A percentile compares a stretch with the other conserved stretches of the same genome.
These are phyloP conservation scores for Limnodromus scolopaceus DNA, from an alignment of 2,797 vertebrate genomes.

Conservation along the genomic window DNA sequence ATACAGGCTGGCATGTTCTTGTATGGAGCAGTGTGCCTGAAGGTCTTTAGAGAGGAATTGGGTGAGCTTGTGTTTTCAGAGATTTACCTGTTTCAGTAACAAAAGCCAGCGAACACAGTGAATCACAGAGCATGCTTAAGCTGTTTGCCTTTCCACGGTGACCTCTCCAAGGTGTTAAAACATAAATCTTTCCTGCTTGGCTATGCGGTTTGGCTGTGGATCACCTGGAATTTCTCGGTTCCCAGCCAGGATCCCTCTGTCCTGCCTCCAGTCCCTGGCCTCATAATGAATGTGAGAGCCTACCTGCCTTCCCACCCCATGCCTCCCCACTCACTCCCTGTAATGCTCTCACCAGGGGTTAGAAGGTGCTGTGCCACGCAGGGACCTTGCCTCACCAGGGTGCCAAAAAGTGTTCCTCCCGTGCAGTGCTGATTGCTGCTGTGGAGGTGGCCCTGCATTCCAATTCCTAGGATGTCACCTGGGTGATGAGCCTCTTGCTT, in stretches of 20 bases:
- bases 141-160: neutral
- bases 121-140: neutral
- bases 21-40: neutral
- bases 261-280: no score
- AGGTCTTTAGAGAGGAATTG: neutral
- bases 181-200: neutral
- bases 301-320: neutral
- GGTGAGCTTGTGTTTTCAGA: neutral
- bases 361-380: neutral
- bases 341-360: accelerated
- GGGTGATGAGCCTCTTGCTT: neutral
- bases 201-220: neutral
- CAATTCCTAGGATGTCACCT: accelerated
- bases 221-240: neutral
- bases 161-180: neutral
- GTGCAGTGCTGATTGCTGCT: neutral
- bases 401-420: no score
- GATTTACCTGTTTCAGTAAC: neutral
- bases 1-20: neutral
- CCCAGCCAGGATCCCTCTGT: neutral
- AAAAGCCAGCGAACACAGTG: neutral
- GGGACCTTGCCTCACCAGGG: neutral
- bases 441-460: neutral
- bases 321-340: neutral
- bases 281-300: no score